Evolutionary conservation across 1,140 invertebrate species (phyloP).

Genomic region (Brachionus plicatilis): DNA sequence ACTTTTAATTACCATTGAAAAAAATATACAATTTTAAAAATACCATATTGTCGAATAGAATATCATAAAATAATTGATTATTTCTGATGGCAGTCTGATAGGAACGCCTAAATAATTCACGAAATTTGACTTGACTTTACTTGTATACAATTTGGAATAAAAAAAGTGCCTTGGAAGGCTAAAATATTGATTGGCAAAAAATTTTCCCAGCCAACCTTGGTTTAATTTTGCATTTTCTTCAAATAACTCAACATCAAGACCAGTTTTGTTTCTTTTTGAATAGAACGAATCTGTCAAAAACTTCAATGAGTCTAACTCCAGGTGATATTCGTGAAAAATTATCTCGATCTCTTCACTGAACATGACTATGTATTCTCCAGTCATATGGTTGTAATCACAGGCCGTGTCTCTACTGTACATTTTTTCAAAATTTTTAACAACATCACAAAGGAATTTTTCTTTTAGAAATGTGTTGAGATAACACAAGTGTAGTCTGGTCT

Average conservation of each 20-base stretch:
- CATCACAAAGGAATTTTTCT: not conserved
- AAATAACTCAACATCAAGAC: not conserved
- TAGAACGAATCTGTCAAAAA: not conserved
- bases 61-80: constrained; percentile 33
- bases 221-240: not conserved
- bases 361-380: not conserved
- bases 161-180: not conserved
- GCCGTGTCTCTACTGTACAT: not conserved
- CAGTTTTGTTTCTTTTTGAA: not conserved
- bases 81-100: not conserved
- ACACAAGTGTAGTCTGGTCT: not conserved
- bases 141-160: not conserved
- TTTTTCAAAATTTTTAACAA: not conserved
- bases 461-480: not conserved
- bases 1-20: not conserved
- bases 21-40: not conserved
- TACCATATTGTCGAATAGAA: constrained; percentile 15
- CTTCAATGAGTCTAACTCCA: not conserved
- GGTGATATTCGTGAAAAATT: not conserved
- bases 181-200: not conserved
- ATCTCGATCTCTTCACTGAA: not conserved
- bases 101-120: not conserved
- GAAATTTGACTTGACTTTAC: not conserved
- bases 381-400: not conserved
- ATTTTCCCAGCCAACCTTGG: not conserved